phyloP scores from a whole-genome alignment of 2,888 invertebrate genomes.

The Glyphotaelius pellucidus region DNA sequence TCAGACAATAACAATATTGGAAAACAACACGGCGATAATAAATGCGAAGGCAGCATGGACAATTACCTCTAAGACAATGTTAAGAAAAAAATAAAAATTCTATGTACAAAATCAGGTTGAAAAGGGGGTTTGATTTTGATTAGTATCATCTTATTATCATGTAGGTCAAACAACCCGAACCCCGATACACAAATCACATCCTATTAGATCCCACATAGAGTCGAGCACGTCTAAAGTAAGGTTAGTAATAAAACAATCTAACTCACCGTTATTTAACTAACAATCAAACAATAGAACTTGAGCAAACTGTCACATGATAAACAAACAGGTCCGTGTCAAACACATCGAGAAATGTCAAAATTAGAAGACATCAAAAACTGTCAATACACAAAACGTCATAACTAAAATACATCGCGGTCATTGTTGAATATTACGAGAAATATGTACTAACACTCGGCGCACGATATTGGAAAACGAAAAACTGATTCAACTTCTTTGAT shows the following conservation, averaged over 20 bases:
- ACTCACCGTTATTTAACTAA: slow-evolving; percentile 50
- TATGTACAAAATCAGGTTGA: slow-evolving; percentile 3
- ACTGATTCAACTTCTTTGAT: slow-evolving; percentile 46
- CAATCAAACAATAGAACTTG: slow-evolving; percentile 27
- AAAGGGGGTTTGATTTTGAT: slow-evolving; percentile 38
- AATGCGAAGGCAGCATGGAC: not conserved
- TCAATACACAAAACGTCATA: slow-evolving; percentile 63
- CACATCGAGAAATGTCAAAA: slow-evolving; percentile 57
- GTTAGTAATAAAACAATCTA: slow-evolving; percentile 48
- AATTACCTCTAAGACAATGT: not conserved
- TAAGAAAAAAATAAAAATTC: not conserved
- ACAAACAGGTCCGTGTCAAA: slow-evolving; percentile 51
- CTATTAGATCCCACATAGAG: slow-evolving; percentile 42
- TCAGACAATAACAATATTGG: not conserved
- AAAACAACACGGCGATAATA: not conserved
- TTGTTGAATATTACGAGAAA: slow-evolving; percentile 49
- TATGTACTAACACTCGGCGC: slow-evolving; percentile 49
- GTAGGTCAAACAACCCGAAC: slow-evolving; percentile 55
- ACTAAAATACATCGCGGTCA: slow-evolving; percentile 50
- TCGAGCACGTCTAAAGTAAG: slow-evolving; percentile 44
- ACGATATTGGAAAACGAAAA: slow-evolving; percentile 43
- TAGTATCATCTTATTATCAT: slow-evolving; percentile 27
- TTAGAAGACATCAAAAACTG: slow-evolving; percentile 58
- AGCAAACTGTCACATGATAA: slow-evolving; percentile 55
- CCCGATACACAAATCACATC: slow-evolving; percentile 54